These are phyloP conservation scores for Netelia inedita DNA, from an alignment of 2,888 invertebrate species.

Conservation along the genomic window DNA sequence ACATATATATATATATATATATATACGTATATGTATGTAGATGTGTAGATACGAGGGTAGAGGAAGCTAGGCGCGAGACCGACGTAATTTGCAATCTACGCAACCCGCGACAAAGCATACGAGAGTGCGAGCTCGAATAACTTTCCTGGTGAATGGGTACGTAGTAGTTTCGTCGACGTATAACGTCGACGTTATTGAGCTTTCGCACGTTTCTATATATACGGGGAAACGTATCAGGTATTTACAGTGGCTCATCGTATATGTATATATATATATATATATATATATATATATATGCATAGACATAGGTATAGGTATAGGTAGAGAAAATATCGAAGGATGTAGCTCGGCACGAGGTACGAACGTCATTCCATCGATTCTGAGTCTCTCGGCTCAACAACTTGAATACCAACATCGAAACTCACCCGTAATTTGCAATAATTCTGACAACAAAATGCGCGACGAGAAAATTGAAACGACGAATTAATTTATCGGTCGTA, in stretches of 20 bases:
- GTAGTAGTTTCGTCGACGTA: slow-evolving; percentile 50
- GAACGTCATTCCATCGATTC: slow-evolving; percentile 29
- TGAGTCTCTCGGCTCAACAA: slow-evolving; percentile 44
- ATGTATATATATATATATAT: not conserved
- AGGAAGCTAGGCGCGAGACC: slow-evolving; percentile 68
- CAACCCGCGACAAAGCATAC: slow-evolving; percentile 73
- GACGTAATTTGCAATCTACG: slow-evolving; percentile 76
- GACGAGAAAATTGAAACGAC: too few relatives aligned
- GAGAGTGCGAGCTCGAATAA: slow-evolving; percentile 71
- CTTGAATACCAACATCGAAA: slow-evolving; percentile 75
- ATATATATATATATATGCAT: not conserved
- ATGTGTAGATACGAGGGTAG: slow-evolving; percentile 44
- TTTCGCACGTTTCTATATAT: slow-evolving; percentile 68
- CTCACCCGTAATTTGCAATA: slow-evolving; percentile 73
- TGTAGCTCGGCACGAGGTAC: not conserved
- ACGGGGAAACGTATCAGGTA: slow-evolving; percentile 51
- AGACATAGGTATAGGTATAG: too few relatives aligned
- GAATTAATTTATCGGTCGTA: too few relatives aligned
- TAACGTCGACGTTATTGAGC: slow-evolving; percentile 51
- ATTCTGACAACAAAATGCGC: too few relatives aligned
- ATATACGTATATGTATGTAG: slow-evolving; percentile 4
- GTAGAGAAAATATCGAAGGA: slow-evolving; percentile 33
- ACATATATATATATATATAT: slow-evolving; percentile 20
- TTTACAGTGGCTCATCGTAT: slow-evolving; percentile 39
- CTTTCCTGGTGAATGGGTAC: slow-evolving; percentile 75